Evolutionary conservation across 1,140 invertebrate genomes (phyloP), one percentile per base, ranked within the genome.

Genomic region (Drosophila prosaltans): DNA sequence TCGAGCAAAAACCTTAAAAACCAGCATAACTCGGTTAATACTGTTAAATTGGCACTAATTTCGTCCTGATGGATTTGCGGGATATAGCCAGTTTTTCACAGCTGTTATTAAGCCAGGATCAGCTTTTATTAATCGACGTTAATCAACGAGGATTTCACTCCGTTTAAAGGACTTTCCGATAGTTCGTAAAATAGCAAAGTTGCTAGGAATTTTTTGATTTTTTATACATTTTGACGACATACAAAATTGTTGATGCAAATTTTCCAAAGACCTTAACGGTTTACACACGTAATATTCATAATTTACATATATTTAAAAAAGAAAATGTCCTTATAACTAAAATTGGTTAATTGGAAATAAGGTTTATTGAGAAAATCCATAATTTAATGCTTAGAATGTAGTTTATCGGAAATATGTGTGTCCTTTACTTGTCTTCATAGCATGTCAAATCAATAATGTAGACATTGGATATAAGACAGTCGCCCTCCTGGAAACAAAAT

Each of bases 401-500:
- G 54, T n/a, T 57, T 36, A 55, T 4, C 9, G n/a, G 24, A 58
- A 75, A 51, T 62, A 11, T 58, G 21, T 26, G 1, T 10, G 16
- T n/a, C 41, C n/a, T 72, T 61, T 72, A 91, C 62, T 90, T 92
- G 65, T 90, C 90, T 63, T 86, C 80, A 54, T 88, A 92, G 55
- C 62, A 58, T 11, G 91, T 92, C 65, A 92, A 65, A 78, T 92
- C 91, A 72, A 89, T 92, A 5, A 92, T 81, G 41, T 91, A 92
- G 63, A 92, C 91, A 65, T 92, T 91, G 8, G 92, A 92, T 69
- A 92, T 90, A 36, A 92, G 81, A 80, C 92, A 92, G 54, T 92
- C 92, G 16, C 91, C 91, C 55, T 91, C 91, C 91, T 92, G 69
- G 0, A 76, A 91, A 74, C 57, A 24, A 30, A 21, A 4, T 28